Evolutionary conservation across 2,888 invertebrate genomes (phyloP).

Genomic region (Euplexia lucipara): DNA sequence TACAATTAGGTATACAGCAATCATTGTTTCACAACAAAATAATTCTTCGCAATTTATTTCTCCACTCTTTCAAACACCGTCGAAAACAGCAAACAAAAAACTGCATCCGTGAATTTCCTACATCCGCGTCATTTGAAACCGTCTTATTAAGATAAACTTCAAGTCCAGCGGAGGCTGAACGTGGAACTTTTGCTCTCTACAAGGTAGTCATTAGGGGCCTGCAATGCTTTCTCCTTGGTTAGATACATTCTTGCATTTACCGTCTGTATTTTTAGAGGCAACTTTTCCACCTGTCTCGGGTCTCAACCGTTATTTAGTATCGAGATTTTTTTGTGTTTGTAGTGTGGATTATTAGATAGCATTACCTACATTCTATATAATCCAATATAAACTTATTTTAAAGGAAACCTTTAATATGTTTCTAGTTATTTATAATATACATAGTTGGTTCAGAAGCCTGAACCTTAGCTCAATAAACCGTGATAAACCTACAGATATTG

Average conservation of each 20-base stretch:
- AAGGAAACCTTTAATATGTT: no score
- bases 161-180: conserved; percentile 70
- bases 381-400: no score
- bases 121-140: conserved; percentile 70
- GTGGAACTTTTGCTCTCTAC: conserved; percentile 82
- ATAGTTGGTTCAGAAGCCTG: not conserved
- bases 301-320: conserved; percentile 10
- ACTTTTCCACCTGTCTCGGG: conserved; percentile 39
- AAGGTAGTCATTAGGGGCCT: conserved; percentile 82
- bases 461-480: no score
- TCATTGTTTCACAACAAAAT: not conserved
- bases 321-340: not conserved
- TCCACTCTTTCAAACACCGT: not conserved
- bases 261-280: conserved; percentile 46
- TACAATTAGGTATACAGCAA: no score
- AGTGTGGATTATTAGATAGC: not conserved
- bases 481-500: no score
- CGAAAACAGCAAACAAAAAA: conserved; percentile 13
- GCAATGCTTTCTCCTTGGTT: conserved; percentile 57
- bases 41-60: not conserved
- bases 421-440: no score
- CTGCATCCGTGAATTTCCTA: conserved; percentile 31
- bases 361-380: no score
- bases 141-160: conserved; percentile 82
- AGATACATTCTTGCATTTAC: conserved; percentile 53